Evolutionary conservation across 2,797 vertebrate species (phyloP).

Genomic region (Anguilla pacifica): DNA sequence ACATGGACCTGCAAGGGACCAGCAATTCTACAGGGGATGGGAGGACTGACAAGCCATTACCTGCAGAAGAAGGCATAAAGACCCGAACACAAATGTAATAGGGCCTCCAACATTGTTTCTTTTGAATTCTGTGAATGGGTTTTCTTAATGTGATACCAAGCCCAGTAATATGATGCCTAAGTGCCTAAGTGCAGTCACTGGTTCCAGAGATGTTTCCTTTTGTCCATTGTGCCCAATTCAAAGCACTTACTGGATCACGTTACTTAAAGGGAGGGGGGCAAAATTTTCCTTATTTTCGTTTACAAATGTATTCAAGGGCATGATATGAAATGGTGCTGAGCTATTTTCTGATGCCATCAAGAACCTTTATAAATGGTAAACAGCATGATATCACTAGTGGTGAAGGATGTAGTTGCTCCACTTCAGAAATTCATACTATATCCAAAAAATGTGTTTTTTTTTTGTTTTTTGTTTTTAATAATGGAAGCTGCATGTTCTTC

Average conservation of each 20-base stretch:
- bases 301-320: slow-evolving; percentile 22
- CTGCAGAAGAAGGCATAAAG: not conserved
- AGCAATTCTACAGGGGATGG: not conserved
- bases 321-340: slow-evolving; percentile 22
- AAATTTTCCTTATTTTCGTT: slow-evolving; percentile 31
- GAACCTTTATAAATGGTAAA: slow-evolving; percentile 6
- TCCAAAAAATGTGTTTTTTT: not conserved
- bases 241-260: slow-evolving; percentile 30
- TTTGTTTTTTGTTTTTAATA: not conserved
- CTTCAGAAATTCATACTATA: not conserved
- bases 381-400: not conserved
- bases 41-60: not conserved
- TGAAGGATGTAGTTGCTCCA: not conserved
- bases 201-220: slow-evolving; percentile 21
- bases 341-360: slow-evolving; percentile 17
- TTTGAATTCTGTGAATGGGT: slow-evolving; percentile 25
- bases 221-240: slow-evolving; percentile 27
- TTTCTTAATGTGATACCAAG: slow-evolving; percentile 14
- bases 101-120: not conserved
- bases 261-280: slow-evolving; percentile 25
- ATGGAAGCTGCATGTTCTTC: not conserved
- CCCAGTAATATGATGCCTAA: slow-evolving; percentile 21
- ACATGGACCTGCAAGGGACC: not conserved
- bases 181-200: slow-evolving; percentile 14
- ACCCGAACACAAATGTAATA: slow-evolving; percentile 14